Evolutionary conservation across 2,113 vertebrate species (phyloP).

Genomic region (Actenoides lindsayi): DNA sequence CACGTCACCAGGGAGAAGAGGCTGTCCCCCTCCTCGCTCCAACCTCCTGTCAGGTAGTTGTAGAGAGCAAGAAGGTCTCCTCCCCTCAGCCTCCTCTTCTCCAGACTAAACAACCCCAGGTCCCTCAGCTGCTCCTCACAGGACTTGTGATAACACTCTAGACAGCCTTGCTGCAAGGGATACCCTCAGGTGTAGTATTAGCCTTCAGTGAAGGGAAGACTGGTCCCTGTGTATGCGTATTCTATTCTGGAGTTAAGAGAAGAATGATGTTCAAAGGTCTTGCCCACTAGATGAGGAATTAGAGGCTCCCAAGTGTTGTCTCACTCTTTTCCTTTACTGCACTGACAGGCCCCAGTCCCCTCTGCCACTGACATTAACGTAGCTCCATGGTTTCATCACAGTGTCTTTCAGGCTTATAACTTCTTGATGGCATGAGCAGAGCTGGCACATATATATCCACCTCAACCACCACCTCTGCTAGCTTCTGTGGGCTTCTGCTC

Average conservation of each 20-base stretch:
- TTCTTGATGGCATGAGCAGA: not conserved
- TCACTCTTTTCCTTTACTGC: not conserved
- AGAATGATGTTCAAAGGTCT: not conserved
- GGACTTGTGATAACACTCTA: too few relatives aligned
- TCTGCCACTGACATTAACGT: not conserved
- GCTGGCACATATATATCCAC: not conserved
- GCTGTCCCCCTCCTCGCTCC: too few relatives aligned
- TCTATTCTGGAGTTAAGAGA: not conserved
- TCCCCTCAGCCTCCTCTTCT: too few relatives aligned
- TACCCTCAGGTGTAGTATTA: not conserved
- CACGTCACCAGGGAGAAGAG: too few relatives aligned
- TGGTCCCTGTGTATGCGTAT: not conserved
- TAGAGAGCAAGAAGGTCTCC: too few relatives aligned
- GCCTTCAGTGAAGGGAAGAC: not conserved
- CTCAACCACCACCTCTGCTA: not conserved
- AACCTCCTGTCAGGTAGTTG: too few relatives aligned
- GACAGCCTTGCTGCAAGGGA: not conserved
- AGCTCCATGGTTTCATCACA: fast-evolving
- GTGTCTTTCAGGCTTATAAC: not conserved
- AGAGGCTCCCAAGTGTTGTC: not conserved
- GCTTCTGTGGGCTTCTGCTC: not conserved
- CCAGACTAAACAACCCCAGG: too few relatives aligned
- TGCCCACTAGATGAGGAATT: not conserved
- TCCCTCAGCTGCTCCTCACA: too few relatives aligned
- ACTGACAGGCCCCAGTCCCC: not conserved